Conservation (phyloP, 2,113 vertebrate species). For the Gorilla gorilla region DNA sequence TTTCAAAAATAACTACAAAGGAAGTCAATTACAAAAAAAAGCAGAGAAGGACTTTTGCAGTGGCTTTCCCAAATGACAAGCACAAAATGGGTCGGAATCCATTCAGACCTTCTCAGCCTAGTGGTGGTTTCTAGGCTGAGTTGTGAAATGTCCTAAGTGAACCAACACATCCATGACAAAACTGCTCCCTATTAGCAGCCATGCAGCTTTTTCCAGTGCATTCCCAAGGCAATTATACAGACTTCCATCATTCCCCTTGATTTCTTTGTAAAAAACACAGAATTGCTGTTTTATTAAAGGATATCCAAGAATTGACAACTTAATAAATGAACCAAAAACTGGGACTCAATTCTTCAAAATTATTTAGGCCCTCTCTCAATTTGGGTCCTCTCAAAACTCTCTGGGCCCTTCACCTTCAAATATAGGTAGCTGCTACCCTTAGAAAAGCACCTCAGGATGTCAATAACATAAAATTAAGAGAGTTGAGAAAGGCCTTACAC, state of each 20-base stretch:
- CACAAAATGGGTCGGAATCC: neutral
- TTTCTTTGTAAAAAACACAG: neutral
- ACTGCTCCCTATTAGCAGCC: neutral
- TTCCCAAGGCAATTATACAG: neutral
- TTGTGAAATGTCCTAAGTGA: neutral
- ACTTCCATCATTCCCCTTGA: neutral
- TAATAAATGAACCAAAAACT: neutral
- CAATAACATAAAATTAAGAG: neutral
- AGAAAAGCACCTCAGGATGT: neutral
- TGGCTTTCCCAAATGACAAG: neutral
- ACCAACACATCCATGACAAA: neutral
- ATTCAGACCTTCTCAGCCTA: neutral
- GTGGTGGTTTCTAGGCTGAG: neutral
- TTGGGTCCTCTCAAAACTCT: neutral
- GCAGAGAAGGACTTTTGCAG: neutral
- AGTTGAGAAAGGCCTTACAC: neutral
- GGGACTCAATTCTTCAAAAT: neutral
- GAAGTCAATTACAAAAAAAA: neutral
- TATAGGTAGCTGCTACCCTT: neutral
- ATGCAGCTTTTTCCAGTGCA: neutral
- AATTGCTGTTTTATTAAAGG: neutral
- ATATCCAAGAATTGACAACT: neutral
- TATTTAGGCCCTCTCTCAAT: neutral
- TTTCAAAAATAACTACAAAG: neutral
- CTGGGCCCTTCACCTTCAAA: constrained; percentile 8